Base-by-base conservation (phyloP, 2,888 invertebrate genomes). In the Acleris sparsana region DNA sequence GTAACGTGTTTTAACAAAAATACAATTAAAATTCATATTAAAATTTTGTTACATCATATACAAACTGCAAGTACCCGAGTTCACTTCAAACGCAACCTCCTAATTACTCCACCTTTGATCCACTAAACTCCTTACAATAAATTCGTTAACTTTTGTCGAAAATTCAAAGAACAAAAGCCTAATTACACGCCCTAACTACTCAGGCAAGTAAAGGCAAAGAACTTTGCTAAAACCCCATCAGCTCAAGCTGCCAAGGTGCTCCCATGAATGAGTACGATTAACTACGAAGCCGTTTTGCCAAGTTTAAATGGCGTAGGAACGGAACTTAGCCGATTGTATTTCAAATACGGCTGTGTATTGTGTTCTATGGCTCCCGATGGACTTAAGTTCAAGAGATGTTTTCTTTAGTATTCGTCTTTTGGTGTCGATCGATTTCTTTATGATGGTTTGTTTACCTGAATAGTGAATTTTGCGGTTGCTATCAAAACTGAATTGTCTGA, bases 201-300 rank as follows among this genome's bases (percentile, higher is more conserved):
- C 55, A 68, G 67, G 49, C 63, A 46, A 46, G 46, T 46, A 46
- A 59, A 70, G 69, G 67, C 67, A 72, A 71, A 71, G 75, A 82
- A 83, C 79, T 85, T 83, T 67, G 75, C 82, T 83, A 80, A 84
- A 87, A 85, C 80, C 84, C 80, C 82, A 84, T 85, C 82, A 82
- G 78, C 64, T 67, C 69, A 71, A 51, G 59, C 81, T 75, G 80
- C 74, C 74, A 79, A 78, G 83, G 84, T 80, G 78, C 83, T 86
- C 83, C 70, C 79, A 78, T 77, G 85, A 90, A 90, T 84, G 86
- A 85, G 87, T 81, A 74, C 87, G 84, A 88, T 90, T 90, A 89
- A 86, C 85, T 87, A 80, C 80, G 85, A 86, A 86, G 86, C 86
- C 82, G 87, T 88, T 89, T 84, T 82, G 74, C 82, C 68, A 87